These are phyloP conservation scores for Pionites leucogaster DNA, from an alignment of 2,113 vertebrate species.

Conservation along the genomic window DNA sequence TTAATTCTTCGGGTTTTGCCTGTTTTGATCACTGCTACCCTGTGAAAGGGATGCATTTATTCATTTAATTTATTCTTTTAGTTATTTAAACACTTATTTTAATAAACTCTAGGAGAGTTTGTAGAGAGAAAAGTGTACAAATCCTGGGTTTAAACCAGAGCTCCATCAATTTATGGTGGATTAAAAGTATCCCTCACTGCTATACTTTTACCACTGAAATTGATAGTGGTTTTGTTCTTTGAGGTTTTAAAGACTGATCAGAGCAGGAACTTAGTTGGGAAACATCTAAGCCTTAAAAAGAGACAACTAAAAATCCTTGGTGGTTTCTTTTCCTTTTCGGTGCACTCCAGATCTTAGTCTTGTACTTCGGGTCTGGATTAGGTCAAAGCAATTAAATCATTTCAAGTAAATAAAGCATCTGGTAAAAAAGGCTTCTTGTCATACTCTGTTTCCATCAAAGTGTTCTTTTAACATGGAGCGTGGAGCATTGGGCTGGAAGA, in stretches of 20 bases:
- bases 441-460: slow-evolving; percentile 33
- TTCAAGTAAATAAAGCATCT: slow-evolving; percentile 48
- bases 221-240: background rate
- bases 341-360: background rate
- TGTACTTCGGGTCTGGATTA: background rate
- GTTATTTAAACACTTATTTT: background rate
- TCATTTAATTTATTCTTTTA: background rate
- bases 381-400: slow-evolving; percentile 38
- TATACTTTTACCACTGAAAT: background rate
- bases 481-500: slow-evolving; percentile 31
- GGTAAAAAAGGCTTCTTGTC: slow-evolving; percentile 20
- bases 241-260: background rate
- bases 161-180: background rate
- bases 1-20: background rate
- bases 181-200: background rate
- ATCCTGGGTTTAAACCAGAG: background rate
- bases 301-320: background rate
- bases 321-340: background rate
- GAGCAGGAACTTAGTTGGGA: background rate
- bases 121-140: background rate
- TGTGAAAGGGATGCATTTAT: background rate
- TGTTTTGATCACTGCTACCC: background rate
- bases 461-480: background rate
- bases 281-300: background rate
- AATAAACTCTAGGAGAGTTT: background rate